phyloP scores from a whole-genome alignment of 2,113 vertebrate species.

The Myotis brandtii region DNA sequence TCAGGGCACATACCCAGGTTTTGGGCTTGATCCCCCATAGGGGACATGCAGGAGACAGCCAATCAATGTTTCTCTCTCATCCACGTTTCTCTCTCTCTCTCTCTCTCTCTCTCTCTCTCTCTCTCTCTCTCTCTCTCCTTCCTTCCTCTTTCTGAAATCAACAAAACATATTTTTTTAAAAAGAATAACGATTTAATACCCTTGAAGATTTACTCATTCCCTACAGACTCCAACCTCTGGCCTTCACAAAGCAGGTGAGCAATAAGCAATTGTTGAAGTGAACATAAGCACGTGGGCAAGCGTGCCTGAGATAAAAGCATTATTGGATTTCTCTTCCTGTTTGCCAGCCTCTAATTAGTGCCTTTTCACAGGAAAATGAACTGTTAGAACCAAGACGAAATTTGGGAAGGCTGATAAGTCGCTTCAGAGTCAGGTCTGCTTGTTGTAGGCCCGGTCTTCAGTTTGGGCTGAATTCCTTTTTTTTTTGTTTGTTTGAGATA shows the following conservation, averaged over 20 bases:
- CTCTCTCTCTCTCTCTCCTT: too few species aligned
- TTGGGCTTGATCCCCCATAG: too few species aligned
- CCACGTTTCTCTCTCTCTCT: too few species aligned
- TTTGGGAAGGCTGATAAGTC: background rate
- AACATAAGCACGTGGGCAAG: background rate
- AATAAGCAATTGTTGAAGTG: background rate
- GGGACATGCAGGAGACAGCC: too few species aligned
- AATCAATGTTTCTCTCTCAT: too few species aligned
- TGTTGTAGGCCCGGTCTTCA: background rate
- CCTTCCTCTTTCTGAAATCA: too few species aligned
- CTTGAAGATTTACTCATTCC: background rate
- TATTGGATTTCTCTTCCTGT: background rate
- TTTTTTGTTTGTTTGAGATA: background rate
- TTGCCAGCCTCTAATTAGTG: background rate
- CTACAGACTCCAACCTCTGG: background rate
- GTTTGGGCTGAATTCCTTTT: background rate
- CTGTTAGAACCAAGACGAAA: background rate
- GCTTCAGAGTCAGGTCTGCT: background rate
- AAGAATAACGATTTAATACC: constrained; percentile 5
- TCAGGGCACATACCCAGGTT: too few species aligned
- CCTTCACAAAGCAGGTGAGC: constrained; percentile 5
- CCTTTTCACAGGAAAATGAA: background rate
- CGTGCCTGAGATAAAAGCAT: background rate
- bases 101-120: too few species aligned
- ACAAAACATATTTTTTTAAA: too few species aligned